Evolutionary conservation across 2,888 invertebrate species (phyloP), one percentile per base, ranked within the genome.

Genomic region (Helicoverpa assulta): DNA sequence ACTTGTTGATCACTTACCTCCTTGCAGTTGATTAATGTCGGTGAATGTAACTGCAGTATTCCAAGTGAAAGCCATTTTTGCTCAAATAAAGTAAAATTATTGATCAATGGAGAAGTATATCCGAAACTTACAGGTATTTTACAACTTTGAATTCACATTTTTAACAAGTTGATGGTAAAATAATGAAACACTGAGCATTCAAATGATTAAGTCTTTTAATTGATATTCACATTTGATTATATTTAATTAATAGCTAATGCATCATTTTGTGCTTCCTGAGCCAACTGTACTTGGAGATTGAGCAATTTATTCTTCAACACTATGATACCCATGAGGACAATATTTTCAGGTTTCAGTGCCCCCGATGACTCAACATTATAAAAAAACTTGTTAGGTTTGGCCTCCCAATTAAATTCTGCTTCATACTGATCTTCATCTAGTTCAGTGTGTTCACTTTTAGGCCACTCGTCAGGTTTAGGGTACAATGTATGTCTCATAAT

Each of bases 391-490:
- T 99, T 99, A 2, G 99, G 99, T 90, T 99, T 99, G 1, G 98
- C 98, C 90, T 98, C 98, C 97, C 99, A 98, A 88, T 99, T 99
- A 91, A 98, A 99, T 1, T 98, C 97, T 0, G 98, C 99, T 95
- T 99, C 98, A 94, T 98, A 98, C 91, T 98, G 98, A 88, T 98
- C 98, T 86, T 99, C 99, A 78, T 98, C 98, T 18, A 99, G 92
- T 92, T 99, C 99, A 12, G 98, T 98, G 90, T 99, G 99, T 96
- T 99, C 99, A 94, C 99, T 99, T 92, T 99, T 99, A 0, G 99
- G 99, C 99, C 99, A 99, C 93, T 99, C 99, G 87, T 99, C 99
- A 4, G 99, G 99, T 90, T 99, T 99, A 0, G 99, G 99, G 85
- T 96, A 99, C 47, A 99, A 95, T 2, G 99, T 99, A 89, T 99